These are phyloP conservation scores for Oscheius sp. DNA, from an alignment of 2,888 invertebrate genomes.

Conservation along the genomic window DNA sequence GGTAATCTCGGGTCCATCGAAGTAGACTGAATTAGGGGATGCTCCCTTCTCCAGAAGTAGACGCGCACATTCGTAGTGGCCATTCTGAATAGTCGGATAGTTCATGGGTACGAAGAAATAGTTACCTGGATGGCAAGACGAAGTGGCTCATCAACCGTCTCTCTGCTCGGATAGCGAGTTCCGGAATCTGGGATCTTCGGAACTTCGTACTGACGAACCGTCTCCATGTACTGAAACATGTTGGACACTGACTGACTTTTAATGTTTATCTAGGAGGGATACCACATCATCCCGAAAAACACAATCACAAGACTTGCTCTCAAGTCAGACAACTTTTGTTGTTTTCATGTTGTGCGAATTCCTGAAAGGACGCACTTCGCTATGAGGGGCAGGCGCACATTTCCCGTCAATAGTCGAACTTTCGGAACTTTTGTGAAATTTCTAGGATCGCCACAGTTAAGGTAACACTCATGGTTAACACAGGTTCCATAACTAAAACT, in stretches of 20 bases:
- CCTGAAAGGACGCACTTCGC: too few species aligned
- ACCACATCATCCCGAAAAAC: background rate
- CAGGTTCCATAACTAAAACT: too few species aligned
- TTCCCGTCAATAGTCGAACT: too few species aligned
- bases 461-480: background rate
- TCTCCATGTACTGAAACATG: constrained; percentile 59
- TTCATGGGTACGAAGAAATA: background rate
- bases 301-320: background rate
- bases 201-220: constrained; percentile 58
- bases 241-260: background rate
- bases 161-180: constrained; percentile 68
- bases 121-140: constrained; percentile 83
- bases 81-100: constrained; percentile 46
- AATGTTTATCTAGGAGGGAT: background rate
- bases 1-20: constrained; percentile 82
- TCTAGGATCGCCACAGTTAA: background rate
- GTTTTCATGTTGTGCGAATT: background rate
- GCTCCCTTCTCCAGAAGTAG: constrained; percentile 86
- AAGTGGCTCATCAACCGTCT: constrained; percentile 83
- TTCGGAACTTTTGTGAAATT: too few species aligned
- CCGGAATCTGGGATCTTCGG: constrained; percentile 46
- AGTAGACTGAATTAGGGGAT: constrained; percentile 85
- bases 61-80: constrained; percentile 77
- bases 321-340: background rate
- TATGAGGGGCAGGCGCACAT: too few species aligned